Evolutionary conservation across 2,113 vertebrate species (phyloP).

Genomic region (Anolis carolinensis): DNA sequence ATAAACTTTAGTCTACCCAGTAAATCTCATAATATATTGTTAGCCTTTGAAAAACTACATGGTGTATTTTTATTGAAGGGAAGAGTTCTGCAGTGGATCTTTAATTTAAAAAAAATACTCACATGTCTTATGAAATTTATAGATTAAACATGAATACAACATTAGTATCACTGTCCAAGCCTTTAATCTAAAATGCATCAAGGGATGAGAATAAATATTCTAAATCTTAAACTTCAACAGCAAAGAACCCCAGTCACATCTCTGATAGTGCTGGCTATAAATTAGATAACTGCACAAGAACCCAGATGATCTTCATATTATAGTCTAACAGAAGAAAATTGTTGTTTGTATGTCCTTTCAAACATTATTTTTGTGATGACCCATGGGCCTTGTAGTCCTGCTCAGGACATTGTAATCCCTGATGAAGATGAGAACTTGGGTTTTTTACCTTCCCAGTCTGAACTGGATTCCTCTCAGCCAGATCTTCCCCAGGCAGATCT

Average conservation of each 20-base stretch:
- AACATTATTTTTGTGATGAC: no score
- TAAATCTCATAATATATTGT: not conserved
- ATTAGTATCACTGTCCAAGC: not conserved
- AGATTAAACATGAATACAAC: not conserved
- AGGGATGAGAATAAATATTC: not conserved
- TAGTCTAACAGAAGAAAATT: not conserved
- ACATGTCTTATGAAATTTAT: not conserved
- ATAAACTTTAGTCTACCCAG: not conserved
- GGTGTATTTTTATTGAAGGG: not conserved
- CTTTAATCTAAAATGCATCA: not conserved
- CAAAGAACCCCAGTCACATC: not conserved
- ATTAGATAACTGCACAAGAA: not conserved
- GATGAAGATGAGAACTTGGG: no score
- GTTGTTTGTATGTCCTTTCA: not conserved
- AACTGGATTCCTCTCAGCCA: no score
- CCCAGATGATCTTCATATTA: not conserved
- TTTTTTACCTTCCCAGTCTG: no score
- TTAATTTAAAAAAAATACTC: not conserved
- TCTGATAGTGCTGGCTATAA: not conserved
- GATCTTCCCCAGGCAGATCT: no score
- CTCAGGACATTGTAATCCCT: no score
- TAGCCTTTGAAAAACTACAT: not conserved
- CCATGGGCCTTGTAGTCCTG: no score
- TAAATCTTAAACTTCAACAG: not conserved
- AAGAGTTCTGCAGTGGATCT: not conserved